A percentile compares a stretch with the other conserved stretches of the same genome.
phyloP scores from a whole-genome alignment of 2,888 invertebrate species.

The Eristalis pertinax region DNA sequence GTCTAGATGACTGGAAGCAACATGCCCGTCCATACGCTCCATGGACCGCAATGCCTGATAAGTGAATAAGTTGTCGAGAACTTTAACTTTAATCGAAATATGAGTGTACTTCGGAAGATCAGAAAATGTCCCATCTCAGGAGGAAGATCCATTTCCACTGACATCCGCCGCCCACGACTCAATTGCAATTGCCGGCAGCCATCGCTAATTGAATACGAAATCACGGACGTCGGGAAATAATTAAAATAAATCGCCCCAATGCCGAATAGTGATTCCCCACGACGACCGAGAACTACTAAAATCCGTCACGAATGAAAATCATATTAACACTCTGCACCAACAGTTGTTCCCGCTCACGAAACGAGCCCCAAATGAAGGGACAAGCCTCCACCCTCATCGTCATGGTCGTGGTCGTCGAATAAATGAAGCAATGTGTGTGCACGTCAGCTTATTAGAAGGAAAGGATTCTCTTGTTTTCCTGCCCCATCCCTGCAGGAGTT shows the following conservation, averaged over 20 bases:
- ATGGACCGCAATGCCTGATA: too few relatives aligned
- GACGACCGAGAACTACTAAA: conserved; percentile 30
- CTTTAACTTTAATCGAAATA: too few relatives aligned
- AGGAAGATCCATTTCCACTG: too few relatives aligned
- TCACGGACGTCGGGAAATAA: conserved; percentile 51
- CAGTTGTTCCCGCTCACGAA: conserved; percentile 43
- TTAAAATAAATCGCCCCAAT: conserved; percentile 44
- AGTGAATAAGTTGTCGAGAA: too few relatives aligned
- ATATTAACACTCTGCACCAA: conserved; percentile 61
- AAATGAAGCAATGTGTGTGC: conserved; percentile 69
- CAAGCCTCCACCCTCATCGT: background rate
- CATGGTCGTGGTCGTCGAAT: background rate
- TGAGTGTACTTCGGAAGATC: too few relatives aligned
- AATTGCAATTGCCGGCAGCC: background rate
- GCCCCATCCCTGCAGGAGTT: conserved; percentile 8
- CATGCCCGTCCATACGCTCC: too few relatives aligned
- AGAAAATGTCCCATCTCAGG: too few relatives aligned
- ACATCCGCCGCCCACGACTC: too few relatives aligned
- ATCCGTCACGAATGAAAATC: conserved; percentile 65
- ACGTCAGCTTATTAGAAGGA: conserved; percentile 69
- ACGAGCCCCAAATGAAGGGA: conserved; percentile 26
- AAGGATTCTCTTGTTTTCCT: conserved; percentile 45
- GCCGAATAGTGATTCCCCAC: background rate
- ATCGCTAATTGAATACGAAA: conserved; percentile 54
- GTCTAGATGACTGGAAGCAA: too few relatives aligned